Conservation (phyloP, 2,113 vertebrate genomes). For the Macroglossus sobrinus region DNA sequence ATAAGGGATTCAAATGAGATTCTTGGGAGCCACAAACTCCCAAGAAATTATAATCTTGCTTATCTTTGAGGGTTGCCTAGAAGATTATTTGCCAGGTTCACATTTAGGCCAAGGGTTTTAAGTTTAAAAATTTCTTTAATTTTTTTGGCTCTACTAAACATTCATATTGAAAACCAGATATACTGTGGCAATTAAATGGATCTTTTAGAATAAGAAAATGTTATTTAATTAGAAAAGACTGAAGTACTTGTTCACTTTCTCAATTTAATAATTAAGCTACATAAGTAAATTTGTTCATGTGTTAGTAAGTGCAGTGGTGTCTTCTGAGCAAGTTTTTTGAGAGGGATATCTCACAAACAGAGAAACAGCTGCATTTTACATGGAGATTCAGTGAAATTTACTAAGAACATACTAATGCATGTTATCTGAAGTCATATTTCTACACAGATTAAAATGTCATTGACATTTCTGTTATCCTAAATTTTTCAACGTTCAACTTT, state of each 20-base stretch:
- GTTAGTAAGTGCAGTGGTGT: background rate
- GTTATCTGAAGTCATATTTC: slow-evolving; percentile 18
- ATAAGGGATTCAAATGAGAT: background rate
- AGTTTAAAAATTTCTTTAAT: background rate
- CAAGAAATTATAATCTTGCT: background rate
- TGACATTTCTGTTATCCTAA: background rate
- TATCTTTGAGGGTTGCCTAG: background rate
- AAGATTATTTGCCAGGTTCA: background rate
- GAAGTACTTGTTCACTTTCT: background rate
- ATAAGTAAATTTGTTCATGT: background rate
- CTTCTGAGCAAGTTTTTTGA: background rate
- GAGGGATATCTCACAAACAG: background rate
- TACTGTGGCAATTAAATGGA: background rate
- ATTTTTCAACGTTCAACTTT: background rate
- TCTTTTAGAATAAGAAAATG: slow-evolving; percentile 25
- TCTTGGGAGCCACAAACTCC: background rate
- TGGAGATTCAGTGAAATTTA: background rate
- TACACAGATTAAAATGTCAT: background rate
- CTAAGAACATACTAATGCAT: background rate
- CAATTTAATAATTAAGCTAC: background rate
- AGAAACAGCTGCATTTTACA: background rate
- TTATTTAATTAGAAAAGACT: background rate
- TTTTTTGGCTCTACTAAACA: background rate
- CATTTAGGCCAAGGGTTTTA: background rate
- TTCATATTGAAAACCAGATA: background rate